Base-by-base conservation (phyloP, 1,140 invertebrate genomes). In the Ptiloglossa arizonensis region DNA sequence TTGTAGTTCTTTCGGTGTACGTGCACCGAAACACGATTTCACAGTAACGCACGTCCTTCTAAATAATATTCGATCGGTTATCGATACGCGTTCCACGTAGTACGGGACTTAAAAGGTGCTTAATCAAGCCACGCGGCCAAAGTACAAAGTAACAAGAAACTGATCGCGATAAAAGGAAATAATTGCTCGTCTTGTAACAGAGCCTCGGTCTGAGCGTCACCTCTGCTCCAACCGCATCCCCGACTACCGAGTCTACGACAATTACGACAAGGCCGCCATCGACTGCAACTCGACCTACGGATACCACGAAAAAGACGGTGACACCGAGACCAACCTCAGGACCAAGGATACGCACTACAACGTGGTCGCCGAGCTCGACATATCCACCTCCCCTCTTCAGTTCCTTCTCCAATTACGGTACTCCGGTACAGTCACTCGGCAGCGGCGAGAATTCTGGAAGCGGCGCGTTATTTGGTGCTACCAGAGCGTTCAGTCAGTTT, bases 401-500 rank as follows among this genome's bases (percentile, higher is more conserved):
- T 60, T 90, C 77, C 88, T 71, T 84, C 76, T 67, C 81, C 82
- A 83, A 79, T 83, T 85, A 85, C 73, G 87, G 80, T 27, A 56
- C 50, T 11, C 60, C 74, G 3, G 46, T 13, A 9, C 79, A 75
- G 52, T 32, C 72, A 17, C n/a, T 64, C 27, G 64, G 59, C 27
- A 84, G n/a, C 24, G 86, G 24, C 35, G 63, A 77, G 57, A 76
- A 62, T 57, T 62, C 59, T 29, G 62, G 64, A 54, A 76, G 54
- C 24, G 68, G 76, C 15, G 88, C 67, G 95, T 95, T 46, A 63
- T 94, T 96, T 71, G 95, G 95, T 81, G 95, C 95, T 71, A 96
- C 95, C 9, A 94, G 94, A 90, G 95, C 95, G 4, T 95, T 96
- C 85, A 95, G 95, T 81, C 94, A 95, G 87, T 96, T 96, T 88